Evolutionary conservation across 2,797 vertebrate genomes (phyloP).

Genomic region (Neostethus bicornis): DNA sequence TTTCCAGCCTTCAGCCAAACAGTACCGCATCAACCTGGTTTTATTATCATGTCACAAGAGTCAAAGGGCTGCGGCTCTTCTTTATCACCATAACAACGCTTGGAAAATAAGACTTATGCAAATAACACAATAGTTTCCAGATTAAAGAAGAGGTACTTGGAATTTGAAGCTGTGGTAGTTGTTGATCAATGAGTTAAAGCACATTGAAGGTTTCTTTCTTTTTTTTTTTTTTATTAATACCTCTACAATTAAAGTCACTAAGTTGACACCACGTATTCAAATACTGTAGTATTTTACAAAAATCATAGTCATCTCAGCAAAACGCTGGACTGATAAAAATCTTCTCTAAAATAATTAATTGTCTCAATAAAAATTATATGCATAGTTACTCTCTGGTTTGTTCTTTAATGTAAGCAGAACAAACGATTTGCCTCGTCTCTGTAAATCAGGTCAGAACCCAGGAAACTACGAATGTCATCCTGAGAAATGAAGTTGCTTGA

Average conservation of each 20-base stretch:
- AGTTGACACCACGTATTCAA: constrained; percentile 30
- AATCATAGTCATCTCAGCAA: too few species aligned
- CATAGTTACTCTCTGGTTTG: constrained; percentile 4
- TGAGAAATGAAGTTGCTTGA: constrained; percentile 33
- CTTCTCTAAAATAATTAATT: constrained; percentile 19
- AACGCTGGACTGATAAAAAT: constrained; percentile 15
- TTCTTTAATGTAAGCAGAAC: constrained; percentile 29
- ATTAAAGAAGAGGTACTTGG: constrained; percentile 3
- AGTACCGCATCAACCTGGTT: constrained; percentile 12
- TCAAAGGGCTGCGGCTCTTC: constrained; percentile 39
- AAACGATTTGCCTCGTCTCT: constrained; percentile 16
- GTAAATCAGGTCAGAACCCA: constrained; percentile 54
- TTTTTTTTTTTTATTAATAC: constrained; percentile 30
- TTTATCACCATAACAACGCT: constrained; percentile 18
- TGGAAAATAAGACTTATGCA: constrained; percentile 7
- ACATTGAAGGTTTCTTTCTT: constrained; percentile 13
- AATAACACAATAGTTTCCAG: constrained; percentile 22
- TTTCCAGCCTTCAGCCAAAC: constrained; percentile 32
- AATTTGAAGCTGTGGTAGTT: not conserved
- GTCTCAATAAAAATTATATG: constrained; percentile 38
- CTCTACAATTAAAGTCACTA: constrained; percentile 19
- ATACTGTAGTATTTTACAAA: too few species aligned
- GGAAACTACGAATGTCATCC: constrained; percentile 33
- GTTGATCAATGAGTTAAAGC: constrained; percentile 27
- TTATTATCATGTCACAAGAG: constrained; percentile 40